A percentile compares a stretch with the other conserved stretches of the same genome.
Evolutionary conservation across 2,113 vertebrate species (phyloP).

Genomic region (Trochalopteron elliotii): DNA sequence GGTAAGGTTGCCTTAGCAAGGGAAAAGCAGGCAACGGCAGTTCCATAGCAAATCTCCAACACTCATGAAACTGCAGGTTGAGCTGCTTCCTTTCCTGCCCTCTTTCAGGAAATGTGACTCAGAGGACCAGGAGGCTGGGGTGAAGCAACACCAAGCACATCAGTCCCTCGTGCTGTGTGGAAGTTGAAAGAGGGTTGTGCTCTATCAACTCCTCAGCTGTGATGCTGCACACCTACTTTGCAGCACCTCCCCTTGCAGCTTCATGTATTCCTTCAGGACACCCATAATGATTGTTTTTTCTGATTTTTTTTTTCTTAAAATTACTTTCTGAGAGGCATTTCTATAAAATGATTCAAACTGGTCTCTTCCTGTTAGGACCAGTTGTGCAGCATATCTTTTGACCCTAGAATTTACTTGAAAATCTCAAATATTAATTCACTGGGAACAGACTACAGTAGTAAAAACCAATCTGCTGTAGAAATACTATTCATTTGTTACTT

Average conservation of each 20-base stretch:
- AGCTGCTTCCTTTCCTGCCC: not conserved
- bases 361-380: accelerated
- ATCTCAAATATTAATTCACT: not conserved
- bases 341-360: not conserved
- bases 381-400: not conserved
- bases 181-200: not conserved
- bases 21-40: not conserved
- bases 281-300: not conserved
- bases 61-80: accelerated
- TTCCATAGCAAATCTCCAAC: accelerated
- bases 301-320: not conserved
- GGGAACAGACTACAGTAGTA: not conserved
- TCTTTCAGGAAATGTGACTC: not conserved
- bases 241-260: not conserved
- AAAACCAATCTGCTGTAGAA: not conserved
- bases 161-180: accelerated
- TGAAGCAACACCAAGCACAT: not conserved
- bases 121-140: accelerated
- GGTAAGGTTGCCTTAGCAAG: not conserved
- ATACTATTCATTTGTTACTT: not conserved
- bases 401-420: not conserved
- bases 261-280: not conserved
- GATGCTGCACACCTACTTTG: accelerated
- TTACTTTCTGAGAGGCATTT: not conserved
- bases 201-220: accelerated